Evolutionary conservation across 1,140 invertebrate species (phyloP), one percentile per base, ranked within the genome.

Genomic region (Sitobion miscanthi): DNA sequence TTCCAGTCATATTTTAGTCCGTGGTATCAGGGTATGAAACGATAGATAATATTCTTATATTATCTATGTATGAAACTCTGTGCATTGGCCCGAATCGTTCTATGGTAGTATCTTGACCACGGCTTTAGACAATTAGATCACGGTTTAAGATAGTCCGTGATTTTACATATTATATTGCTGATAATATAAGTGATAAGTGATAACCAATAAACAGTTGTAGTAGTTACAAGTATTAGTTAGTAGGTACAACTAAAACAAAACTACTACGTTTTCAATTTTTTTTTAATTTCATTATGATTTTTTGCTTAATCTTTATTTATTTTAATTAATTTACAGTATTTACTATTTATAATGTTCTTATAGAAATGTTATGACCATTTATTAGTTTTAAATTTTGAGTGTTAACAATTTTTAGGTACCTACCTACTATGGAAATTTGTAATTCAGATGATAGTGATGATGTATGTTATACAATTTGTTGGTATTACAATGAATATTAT

Each of bases 371-470:
- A 87, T 52, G 11, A 47, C 14, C 17, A 20, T 45, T 86, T 47
- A 45, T 30, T 25, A 89, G 35, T 89, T 89, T 89, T 89, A 38
- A 30, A 38, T 57, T 57, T 89, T 38, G 3, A 89, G 25, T 38
- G 45, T 86, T 47, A 89, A 21, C 17, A 89, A 49, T 89, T 38
- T 25, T 57, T 17, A 5, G 23, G 0, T 52, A 89, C 14, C 25
- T 90, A 90, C 89, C 49, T 47, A 47, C 45, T 47, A 92, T 92
- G 90, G 90, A 92, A 35, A 83, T 92, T 35, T 47, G n/a, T 38
- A 83, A 92, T 54, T 83, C 20, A 20, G n/a, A 92, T 35, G 47
- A 77, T 23, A 91, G 25, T 21, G 45, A 83, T 38, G 69, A 92
- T 92, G 90, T 92, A 92, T 83, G 62, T 35, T 30, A 52, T 38